phyloP scores from a whole-genome alignment of 1,140 invertebrate genomes.

The Listronotus bonariensis region DNA sequence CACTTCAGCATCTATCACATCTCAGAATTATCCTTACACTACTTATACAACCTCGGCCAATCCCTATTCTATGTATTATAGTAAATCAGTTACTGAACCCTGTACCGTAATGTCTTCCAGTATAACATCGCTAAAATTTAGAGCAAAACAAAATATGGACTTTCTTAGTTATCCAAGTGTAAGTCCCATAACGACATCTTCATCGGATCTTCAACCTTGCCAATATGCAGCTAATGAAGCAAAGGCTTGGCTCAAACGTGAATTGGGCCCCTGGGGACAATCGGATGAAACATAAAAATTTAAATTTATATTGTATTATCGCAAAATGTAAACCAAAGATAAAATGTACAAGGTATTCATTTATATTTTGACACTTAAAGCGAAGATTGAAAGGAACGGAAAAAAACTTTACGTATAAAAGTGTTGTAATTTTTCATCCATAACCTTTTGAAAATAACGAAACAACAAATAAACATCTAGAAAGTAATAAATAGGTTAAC shows the following conservation, averaged over 20 bases:
- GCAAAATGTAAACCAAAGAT: too few species aligned
- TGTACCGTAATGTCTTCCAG: slow-evolving; percentile 85
- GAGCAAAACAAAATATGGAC: slow-evolving; percentile 87
- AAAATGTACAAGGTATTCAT: too few species aligned
- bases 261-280: slow-evolving; percentile 56
- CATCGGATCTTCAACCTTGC: slow-evolving; percentile 82
- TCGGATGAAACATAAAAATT: slow-evolving; percentile 52
- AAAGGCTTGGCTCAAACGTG: slow-evolving; percentile 64
- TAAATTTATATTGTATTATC: too few species aligned
- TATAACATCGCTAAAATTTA: slow-evolving; percentile 83
- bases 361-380: too few species aligned
- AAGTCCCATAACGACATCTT: slow-evolving; percentile 77
- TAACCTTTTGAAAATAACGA: too few species aligned
- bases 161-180: slow-evolving; percentile 65
- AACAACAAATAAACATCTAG: too few species aligned
- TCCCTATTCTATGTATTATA: slow-evolving; percentile 77
- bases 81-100: slow-evolving; percentile 69
- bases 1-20: slow-evolving; percentile 64
- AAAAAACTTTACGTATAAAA: too few species aligned
- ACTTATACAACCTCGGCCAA: slow-evolving; percentile 64
- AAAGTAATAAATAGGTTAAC: too few species aligned
- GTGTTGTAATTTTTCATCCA: too few species aligned
- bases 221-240: slow-evolving; percentile 75
- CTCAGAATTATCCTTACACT: slow-evolving; percentile 70
- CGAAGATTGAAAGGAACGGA: too few species aligned